Conservation (phyloP, 2,888 invertebrate species). For the Pherbina coryleti region DNA sequence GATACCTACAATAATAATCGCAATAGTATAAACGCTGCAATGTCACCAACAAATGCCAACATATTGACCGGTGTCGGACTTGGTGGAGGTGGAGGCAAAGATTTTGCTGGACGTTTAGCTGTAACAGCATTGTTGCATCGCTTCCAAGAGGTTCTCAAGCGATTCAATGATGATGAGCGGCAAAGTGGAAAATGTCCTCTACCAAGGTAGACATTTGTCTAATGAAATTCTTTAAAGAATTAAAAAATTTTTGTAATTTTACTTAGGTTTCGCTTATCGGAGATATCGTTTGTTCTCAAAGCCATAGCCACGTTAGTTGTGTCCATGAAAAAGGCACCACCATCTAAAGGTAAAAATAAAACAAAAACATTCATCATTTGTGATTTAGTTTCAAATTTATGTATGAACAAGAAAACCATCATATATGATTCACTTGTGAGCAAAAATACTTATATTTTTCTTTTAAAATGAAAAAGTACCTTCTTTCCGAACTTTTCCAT, state of each 20-base stretch:
- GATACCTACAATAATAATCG: conserved; percentile 73
- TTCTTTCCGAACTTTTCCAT: no score
- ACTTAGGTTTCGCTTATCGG: conserved; percentile 88
- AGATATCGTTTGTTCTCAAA: conserved; percentile 95
- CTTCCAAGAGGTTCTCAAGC: conserved; percentile 91
- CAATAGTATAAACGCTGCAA: conserved; percentile 44
- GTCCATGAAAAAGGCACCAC: conserved; percentile 91
- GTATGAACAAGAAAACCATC: no score
- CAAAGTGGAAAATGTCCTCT: conserved; percentile 88
- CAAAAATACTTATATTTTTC: no score
- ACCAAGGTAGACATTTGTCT: conserved; percentile 74
- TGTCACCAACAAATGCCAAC: conserved; percentile 28
- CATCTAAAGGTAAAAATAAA: conserved; percentile 78
- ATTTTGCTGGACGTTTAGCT: conserved; percentile 81
- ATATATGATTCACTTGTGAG: no score
- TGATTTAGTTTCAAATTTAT: no score
- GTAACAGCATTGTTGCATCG: conserved; percentile 92
- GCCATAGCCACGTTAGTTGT: conserved; percentile 92
- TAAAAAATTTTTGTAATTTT: conserved; percentile 14
- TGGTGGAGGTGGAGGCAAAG: conserved; percentile 68
- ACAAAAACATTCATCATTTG: not conserved
- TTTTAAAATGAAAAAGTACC: no score
- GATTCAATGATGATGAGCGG: conserved; percentile 87
- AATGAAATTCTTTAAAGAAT: not conserved
- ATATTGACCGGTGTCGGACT: conserved; percentile 40